Percentiles rank a stretch among this genome's conserved stretches.
These are phyloP conservation scores for Saxidomus purpurata DNA, from an alignment of 1,140 invertebrate species.

Conservation along the genomic window DNA sequence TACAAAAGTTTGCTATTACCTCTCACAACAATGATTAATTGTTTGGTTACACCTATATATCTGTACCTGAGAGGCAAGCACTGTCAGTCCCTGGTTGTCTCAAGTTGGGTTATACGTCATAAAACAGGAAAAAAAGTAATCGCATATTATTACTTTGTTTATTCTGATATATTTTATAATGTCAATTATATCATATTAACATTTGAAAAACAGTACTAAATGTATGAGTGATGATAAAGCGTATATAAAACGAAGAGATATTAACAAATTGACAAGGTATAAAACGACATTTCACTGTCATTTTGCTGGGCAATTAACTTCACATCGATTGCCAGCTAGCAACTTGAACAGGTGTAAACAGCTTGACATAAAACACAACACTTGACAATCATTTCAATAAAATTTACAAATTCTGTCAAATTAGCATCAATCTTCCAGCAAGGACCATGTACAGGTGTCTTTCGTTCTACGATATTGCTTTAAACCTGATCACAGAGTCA, in stretches of 20 bases:
- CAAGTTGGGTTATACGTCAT: neutral
- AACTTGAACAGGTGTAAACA: conserved; percentile 57
- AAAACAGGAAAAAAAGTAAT: neutral
- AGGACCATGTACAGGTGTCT: conserved; percentile 18
- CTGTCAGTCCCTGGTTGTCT: too few relatives aligned
- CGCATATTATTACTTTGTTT: neutral
- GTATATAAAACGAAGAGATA: neutral
- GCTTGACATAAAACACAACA: conserved; percentile 33
- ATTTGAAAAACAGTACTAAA: conserved; percentile 5
- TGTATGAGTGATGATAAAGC: neutral
- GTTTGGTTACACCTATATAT: too few relatives aligned
- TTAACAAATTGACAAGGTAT: conserved; percentile 19
- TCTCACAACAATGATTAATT: too few relatives aligned
- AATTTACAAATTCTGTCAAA: conserved; percentile 54
- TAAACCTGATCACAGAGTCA: too few relatives aligned
- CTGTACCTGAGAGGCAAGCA: too few relatives aligned
- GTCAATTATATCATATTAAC: conserved; percentile 23
- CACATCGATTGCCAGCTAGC: conserved; percentile 24
- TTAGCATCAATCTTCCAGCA: conserved; percentile 55
- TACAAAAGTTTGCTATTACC: too few relatives aligned
- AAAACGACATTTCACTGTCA: conserved; percentile 31
- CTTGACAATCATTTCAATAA: conserved; percentile 53
- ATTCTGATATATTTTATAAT: conserved; percentile 26
- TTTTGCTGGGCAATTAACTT: conserved; percentile 17
- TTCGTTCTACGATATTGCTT: neutral